Conservation (phyloP, 2,888 invertebrate species). For the Caenorhabditis macrosperma region DNA sequence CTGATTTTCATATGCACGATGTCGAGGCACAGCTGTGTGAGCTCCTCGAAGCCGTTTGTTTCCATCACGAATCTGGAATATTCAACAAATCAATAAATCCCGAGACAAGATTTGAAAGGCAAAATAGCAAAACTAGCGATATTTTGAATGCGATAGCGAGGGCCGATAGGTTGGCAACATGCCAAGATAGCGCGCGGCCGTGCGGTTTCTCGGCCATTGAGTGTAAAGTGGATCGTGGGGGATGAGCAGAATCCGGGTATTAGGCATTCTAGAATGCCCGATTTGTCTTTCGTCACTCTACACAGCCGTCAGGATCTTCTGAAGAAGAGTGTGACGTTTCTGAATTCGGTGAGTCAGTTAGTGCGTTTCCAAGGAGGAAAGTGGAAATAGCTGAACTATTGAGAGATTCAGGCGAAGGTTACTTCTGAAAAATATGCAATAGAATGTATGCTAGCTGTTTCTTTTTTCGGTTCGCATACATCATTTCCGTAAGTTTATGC, state of each 20-base stretch:
- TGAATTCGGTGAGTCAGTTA: constrained; percentile 66
- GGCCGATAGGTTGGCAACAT: too few relatives aligned
- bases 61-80: not conserved
- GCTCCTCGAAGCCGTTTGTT: constrained; percentile 16
- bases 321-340: constrained; percentile 63
- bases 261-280: not conserved
- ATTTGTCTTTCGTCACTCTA: constrained; percentile 59
- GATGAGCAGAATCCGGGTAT: not conserved
- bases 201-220: constrained; percentile 5
- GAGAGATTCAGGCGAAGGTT: too few relatives aligned
- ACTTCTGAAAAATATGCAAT: too few relatives aligned
- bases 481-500: too few relatives aligned
- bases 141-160: not conserved
- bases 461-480: too few relatives aligned
- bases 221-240: not conserved
- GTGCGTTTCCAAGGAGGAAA: not conserved
- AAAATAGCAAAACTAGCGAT: not conserved
- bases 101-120: not conserved
- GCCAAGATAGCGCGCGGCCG: constrained; percentile 3
- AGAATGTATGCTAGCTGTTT: too few relatives aligned
- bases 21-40: constrained; percentile 48
- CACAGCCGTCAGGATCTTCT: constrained; percentile 59
- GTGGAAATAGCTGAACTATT: not conserved
- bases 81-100: not conserved
- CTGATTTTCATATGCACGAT: constrained; percentile 36